phyloP scores from a whole-genome alignment of 2,888 invertebrate genomes.

The Mesorhabditis belari region DNA sequence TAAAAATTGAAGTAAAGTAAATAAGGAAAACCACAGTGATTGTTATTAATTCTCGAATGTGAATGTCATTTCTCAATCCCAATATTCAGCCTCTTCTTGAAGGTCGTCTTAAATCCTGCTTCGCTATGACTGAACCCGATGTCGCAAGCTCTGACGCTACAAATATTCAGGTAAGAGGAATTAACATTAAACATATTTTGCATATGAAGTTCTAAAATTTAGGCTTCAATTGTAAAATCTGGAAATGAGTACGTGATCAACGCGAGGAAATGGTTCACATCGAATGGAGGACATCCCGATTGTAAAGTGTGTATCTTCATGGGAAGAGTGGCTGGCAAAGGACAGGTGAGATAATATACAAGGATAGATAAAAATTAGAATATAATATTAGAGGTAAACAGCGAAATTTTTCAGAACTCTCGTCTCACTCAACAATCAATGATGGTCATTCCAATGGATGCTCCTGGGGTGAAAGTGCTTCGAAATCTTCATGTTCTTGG shows the following conservation, averaged over 20 bases:
- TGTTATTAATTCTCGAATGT: neutral
- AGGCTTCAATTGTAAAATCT: conserved; percentile 54
- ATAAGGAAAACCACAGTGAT: neutral
- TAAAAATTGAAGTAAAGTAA: no score
- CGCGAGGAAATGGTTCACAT: conserved; percentile 59
- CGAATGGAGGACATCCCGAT: conserved; percentile 56
- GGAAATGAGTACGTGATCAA: conserved; percentile 56
- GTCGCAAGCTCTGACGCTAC: conserved; percentile 57
- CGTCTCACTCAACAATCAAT: conserved; percentile 57
- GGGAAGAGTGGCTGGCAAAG: conserved; percentile 54
- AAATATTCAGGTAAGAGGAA: conserved; percentile 53
- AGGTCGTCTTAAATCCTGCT: conserved; percentile 55
- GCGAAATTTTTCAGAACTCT: conserved; percentile 28
- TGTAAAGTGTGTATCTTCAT: conserved; percentile 57
- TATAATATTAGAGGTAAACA: no score
- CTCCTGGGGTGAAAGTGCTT: conserved; percentile 55
- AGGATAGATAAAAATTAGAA: neutral
- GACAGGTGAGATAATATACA: conserved; percentile 1
- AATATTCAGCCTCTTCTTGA: conserved; percentile 54
- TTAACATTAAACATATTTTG: neutral
- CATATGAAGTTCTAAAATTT: neutral
- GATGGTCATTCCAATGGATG: conserved; percentile 58
- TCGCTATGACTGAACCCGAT: conserved; percentile 56
- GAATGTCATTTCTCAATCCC: conserved; percentile 51
- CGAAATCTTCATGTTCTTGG: conserved; percentile 56